Evolutionary conservation across 2,113 vertebrate species (phyloP).

Genomic region (Rhipidura dahli): DNA sequence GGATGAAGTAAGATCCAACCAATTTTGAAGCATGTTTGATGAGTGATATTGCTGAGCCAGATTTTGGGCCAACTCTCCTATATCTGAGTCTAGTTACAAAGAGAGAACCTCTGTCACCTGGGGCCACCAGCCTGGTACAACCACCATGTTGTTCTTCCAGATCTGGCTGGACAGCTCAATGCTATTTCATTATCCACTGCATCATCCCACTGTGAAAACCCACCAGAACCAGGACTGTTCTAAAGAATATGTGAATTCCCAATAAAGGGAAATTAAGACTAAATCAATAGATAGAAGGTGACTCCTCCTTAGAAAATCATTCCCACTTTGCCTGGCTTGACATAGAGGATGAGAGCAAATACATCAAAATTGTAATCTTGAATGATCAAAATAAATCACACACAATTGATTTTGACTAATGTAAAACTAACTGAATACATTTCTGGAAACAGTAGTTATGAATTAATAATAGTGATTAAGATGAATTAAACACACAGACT

Average conservation of each 20-base stretch:
- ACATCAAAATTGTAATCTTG: constrained; percentile 71
- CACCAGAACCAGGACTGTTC: not conserved
- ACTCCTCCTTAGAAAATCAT: not conserved
- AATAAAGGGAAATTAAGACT: not conserved
- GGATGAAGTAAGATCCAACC: not conserved
- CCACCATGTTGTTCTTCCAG: accelerated
- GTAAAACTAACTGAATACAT: constrained; percentile 80
- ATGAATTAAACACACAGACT: constrained; percentile 77
- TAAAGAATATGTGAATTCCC: not conserved
- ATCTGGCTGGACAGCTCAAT: not conserved
- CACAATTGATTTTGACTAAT: constrained; percentile 79
- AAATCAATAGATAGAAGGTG: not conserved
- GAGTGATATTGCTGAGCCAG: not conserved
- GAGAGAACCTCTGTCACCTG: not conserved
- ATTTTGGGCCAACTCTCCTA: not conserved
- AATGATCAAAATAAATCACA: constrained; percentile 78
- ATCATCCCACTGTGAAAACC: not conserved
- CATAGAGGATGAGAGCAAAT: constrained; percentile 68
- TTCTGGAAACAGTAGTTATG: constrained; percentile 81
- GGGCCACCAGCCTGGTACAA: not conserved
- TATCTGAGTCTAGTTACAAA: not conserved
- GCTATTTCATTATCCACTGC: not conserved
- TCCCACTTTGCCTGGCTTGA: constrained; percentile 63
- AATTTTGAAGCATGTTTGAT: not conserved
- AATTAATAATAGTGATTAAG: constrained; percentile 81